These are phyloP conservation scores for Meghimatium bilineatum DNA, from an alignment of 2,888 invertebrate species.

Conservation along the genomic window DNA sequence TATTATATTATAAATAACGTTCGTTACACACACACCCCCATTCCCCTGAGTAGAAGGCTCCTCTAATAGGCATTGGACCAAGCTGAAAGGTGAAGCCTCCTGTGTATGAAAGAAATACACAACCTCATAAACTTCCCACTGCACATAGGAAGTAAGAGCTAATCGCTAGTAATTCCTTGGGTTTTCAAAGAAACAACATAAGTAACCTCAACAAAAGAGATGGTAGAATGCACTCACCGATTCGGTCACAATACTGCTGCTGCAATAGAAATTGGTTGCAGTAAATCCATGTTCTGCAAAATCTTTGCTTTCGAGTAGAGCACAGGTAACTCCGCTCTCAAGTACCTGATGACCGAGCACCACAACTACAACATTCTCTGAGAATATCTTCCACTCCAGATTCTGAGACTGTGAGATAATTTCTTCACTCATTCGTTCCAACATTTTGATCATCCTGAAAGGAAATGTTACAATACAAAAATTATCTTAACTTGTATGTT, in stretches of 20 bases:
- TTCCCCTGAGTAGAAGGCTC: no score
- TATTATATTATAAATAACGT: no score
- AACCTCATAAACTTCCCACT: no score
- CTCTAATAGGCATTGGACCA: no score
- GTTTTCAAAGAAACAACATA: not conserved
- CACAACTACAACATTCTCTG: slow-evolving; percentile 35
- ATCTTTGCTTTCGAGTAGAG: slow-evolving; percentile 8
- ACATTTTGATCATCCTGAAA: slow-evolving; percentile 41
- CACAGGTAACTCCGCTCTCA: slow-evolving; percentile 34
- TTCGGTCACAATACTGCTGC: slow-evolving; percentile 4
- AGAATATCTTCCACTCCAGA: slow-evolving; percentile 18
- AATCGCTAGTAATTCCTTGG: no score
- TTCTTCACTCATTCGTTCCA: slow-evolving; percentile 37
- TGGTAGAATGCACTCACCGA: not conserved
- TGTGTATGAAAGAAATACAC: no score
- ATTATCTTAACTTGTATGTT: no score
- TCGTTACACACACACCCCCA: no score
- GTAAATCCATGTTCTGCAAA: slow-evolving; percentile 26
- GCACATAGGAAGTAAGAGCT: no score
- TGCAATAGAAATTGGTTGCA: slow-evolving; percentile 25
- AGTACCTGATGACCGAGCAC: slow-evolving; percentile 17
- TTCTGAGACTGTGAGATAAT: slow-evolving; percentile 4
- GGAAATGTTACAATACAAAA: no score
- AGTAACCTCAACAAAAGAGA: not conserved
- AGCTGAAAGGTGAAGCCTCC: no score